Evolutionary conservation across 35 echinoderm and acorn worm genomes (phyloP).

Genomic region (Patiria miniata): DNA sequence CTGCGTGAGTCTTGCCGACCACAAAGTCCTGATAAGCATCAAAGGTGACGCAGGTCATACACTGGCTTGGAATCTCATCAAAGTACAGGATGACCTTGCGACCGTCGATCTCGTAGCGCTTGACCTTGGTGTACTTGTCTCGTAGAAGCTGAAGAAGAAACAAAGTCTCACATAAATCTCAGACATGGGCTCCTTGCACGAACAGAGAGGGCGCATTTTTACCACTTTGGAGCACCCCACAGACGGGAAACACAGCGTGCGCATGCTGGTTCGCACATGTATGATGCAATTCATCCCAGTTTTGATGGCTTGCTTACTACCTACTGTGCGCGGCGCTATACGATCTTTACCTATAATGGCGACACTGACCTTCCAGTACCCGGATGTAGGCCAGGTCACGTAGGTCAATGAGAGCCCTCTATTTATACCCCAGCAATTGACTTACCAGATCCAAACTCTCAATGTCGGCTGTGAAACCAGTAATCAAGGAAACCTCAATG

Average conservation of each 20-base stretch:
- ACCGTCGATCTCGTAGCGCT: slow-evolving; percentile 88
- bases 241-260: no score
- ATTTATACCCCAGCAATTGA: background rate
- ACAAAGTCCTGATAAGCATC: slow-evolving; percentile 70
- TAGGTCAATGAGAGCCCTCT: no score
- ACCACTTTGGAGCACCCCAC: no score
- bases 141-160: slow-evolving; percentile 61
- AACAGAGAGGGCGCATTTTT: no score
- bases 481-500: slow-evolving; percentile 79
- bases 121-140: slow-evolving; percentile 69
- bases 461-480: slow-evolving; percentile 83
- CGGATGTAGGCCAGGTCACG: no score
- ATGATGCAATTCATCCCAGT: no score
- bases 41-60: slow-evolving; percentile 91
- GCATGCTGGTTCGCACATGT: no score
- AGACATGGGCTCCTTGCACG: no score
- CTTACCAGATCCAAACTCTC: slow-evolving; percentile 91
- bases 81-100: slow-evolving; percentile 93
- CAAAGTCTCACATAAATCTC: background rate
- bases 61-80: slow-evolving; percentile 98
- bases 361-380: no score
- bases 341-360: no score
- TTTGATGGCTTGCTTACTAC: no score
- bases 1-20: slow-evolving; percentile 80
- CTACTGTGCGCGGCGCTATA: no score